These are phyloP conservation scores for Centruroides sculpturatus DNA, from an alignment of 1,140 invertebrate genomes.

Conservation along the genomic window DNA sequence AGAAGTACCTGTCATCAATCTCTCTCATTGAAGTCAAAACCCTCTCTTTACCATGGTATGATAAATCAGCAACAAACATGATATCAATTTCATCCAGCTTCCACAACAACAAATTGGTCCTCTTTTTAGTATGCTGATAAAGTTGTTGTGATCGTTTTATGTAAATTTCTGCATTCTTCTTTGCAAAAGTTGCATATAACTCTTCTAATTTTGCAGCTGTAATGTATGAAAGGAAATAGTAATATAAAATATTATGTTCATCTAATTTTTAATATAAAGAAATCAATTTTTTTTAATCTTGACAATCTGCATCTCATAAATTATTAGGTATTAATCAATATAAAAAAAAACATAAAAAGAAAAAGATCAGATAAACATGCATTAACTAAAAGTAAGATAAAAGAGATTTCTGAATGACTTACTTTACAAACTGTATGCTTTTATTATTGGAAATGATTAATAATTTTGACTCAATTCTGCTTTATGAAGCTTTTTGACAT, in stretches of 20 bases:
- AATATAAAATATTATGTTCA: neutral
- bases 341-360: too few relatives aligned
- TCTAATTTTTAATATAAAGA: neutral
- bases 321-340: too few relatives aligned
- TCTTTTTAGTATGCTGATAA: constrained; percentile 46
- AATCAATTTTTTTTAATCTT: neutral
- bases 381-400: too few relatives aligned
- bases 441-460: too few relatives aligned
- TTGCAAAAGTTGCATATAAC: constrained; percentile 61
- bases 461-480: too few relatives aligned
- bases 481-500: too few relatives aligned
- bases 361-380: too few relatives aligned
- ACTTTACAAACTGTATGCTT: too few relatives aligned
- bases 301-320: too few relatives aligned
- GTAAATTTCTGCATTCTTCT: constrained; percentile 89
- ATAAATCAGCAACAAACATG: constrained; percentile 69
- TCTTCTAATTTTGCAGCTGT: constrained; percentile 54
- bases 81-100: constrained; percentile 60
- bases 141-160: constrained; percentile 73
- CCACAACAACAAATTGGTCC: constrained; percentile 56
- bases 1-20: constrained; percentile 42
- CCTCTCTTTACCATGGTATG: constrained; percentile 66
- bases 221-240: constrained; percentile 12
- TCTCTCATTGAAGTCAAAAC: constrained; percentile 53
- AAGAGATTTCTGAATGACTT: too few relatives aligned